These are phyloP conservation scores for Craterocephalus amniculus DNA, from an alignment of 2,797 vertebrate species.

Conservation along the genomic window DNA sequence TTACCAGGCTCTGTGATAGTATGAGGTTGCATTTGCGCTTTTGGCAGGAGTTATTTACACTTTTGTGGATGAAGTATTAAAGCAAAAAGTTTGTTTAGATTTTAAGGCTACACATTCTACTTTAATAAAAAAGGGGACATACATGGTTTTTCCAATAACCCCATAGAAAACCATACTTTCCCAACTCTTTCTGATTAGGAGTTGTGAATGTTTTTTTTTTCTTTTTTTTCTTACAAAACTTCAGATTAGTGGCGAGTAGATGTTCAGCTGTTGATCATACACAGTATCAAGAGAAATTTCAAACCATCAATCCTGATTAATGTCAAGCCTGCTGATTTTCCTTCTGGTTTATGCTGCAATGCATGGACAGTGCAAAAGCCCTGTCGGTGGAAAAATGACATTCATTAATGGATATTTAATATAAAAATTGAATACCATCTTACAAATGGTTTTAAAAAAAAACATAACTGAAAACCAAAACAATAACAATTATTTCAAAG, in stretches of 20 bases:
- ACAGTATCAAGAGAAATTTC: constrained; percentile 24
- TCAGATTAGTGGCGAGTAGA: neutral
- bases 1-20: no score
- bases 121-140: no score
- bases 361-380: constrained; percentile 10
- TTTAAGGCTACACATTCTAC: no score
- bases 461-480: neutral
- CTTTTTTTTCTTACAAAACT: neutral
- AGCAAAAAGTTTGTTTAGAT: no score
- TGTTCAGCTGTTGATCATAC: neutral
- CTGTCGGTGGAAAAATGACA: constrained; percentile 28
- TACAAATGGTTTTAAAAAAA: neutral
- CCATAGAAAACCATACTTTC: no score
- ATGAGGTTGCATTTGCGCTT: no score
- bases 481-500: neutral
- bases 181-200: no score
- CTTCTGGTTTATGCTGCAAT: constrained; percentile 29
- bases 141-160: no score
- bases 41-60: no score
- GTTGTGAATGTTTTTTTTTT: neutral
- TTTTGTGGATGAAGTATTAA: no score
- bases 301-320: constrained; percentile 58
- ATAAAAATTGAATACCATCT: neutral
- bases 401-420: neutral
- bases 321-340: constrained; percentile 24